phyloP scores from a whole-genome alignment of 2,797 vertebrate genomes.

The Heliangelus exortis region DNA sequence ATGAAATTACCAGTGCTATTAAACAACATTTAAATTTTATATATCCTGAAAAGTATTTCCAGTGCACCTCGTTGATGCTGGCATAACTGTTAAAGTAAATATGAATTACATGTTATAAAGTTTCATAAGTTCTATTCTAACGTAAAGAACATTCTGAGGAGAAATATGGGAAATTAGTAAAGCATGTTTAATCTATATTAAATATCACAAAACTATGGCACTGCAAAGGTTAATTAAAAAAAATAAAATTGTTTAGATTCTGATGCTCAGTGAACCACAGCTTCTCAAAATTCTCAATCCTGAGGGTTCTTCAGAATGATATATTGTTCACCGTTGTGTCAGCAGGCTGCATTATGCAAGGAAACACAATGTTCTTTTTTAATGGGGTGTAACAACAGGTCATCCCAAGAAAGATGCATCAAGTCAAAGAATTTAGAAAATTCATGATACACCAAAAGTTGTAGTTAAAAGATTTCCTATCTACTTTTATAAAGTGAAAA shows the following conservation, averaged over 20 bases:
- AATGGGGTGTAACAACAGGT: slow-evolving; percentile 23
- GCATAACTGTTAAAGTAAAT: neutral
- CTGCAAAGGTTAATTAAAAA: neutral
- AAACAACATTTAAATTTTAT: neutral
- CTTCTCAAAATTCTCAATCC: neutral
- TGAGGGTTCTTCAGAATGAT: slow-evolving; percentile 9
- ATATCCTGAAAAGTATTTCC: neutral
- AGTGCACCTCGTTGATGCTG: fast-evolving
- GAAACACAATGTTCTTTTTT: slow-evolving; percentile 11
- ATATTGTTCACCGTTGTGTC: neutral
- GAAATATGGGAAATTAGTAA: neutral
- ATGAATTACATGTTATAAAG: neutral
- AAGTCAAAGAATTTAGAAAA: neutral
- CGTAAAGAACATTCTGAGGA: neutral
- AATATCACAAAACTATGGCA: neutral
- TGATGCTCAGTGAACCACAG: neutral
- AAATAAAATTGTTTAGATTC: neutral
- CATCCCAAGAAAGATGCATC: neutral
- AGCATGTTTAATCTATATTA: neutral
- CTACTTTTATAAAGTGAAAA: neutral
- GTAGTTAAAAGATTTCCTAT: neutral
- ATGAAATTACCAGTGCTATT: neutral
- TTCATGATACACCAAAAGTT: neutral
- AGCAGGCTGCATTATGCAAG: neutral
- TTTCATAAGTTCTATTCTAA: neutral